Percentiles rank a stretch among this genome's conserved stretches.
Evolutionary conservation across 1,140 invertebrate genomes (phyloP).

Genomic region (Coenobita brevimanus): DNA sequence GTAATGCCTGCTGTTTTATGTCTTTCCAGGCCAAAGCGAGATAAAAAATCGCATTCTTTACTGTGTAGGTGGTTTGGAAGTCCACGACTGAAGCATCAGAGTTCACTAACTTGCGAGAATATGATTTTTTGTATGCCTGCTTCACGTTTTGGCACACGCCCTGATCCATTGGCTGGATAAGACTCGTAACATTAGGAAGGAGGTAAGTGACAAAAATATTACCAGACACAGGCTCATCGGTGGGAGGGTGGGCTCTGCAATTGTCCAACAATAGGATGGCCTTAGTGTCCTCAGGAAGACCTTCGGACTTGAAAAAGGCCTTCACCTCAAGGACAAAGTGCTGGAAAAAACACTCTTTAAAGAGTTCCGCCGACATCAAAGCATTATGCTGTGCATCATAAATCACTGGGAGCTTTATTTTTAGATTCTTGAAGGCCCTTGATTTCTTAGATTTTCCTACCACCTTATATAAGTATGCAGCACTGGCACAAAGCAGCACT

Average conservation of each 20-base stretch:
- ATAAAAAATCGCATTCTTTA: too few relatives aligned
- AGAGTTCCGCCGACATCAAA: background rate
- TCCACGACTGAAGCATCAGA: background rate
- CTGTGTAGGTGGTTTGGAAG: background rate
- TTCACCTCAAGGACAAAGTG: constrained; percentile 11
- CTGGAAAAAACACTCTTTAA: background rate
- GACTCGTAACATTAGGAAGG: background rate
- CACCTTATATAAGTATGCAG: background rate
- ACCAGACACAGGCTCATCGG: constrained; percentile 1
- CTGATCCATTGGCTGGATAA: background rate
- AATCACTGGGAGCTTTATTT: background rate
- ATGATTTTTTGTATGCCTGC: background rate
- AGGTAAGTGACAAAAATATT: constrained; percentile 11
- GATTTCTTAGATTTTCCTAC: constrained; percentile 7
- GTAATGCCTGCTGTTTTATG: too few relatives aligned
- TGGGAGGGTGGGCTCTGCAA: constrained; percentile 14
- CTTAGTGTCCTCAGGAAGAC: background rate
- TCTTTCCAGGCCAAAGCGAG: too few relatives aligned
- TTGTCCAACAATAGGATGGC: constrained; percentile 15
- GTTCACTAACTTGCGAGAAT: background rate
- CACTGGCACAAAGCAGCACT: constrained; percentile 14
- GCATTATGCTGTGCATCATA: background rate
- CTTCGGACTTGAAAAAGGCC: background rate
- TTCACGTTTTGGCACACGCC: background rate
- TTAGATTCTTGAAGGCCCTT: too few relatives aligned